A percentile compares a stretch with the other conserved stretches of the same genome.
phyloP scores from a whole-genome alignment of 2,113 vertebrate species.

The Neopipo cinnamomea region DNA sequence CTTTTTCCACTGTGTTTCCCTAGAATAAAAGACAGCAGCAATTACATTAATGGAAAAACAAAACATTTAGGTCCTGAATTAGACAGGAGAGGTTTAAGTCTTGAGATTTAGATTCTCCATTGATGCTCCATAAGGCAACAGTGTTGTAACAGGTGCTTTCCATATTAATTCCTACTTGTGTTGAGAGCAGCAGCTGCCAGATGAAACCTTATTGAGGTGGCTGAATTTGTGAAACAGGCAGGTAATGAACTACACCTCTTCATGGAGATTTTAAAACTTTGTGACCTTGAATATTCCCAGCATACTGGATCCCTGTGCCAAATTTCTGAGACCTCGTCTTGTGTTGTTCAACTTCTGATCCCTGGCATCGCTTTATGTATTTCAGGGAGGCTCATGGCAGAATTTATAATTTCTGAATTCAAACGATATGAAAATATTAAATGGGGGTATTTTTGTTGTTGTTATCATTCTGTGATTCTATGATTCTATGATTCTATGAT shows the following conservation, averaged over 20 bases:
- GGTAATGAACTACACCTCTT: neutral
- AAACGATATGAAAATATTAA: neutral
- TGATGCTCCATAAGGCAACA: neutral
- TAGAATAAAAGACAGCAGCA: neutral
- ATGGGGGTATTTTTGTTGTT: accelerated
- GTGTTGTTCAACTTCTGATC: neutral
- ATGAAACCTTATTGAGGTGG: neutral
- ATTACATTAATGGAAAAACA: neutral
- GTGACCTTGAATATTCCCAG: neutral
- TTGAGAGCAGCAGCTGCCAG: slow-evolving; percentile 3
- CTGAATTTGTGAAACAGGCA: neutral
- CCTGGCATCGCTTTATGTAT: neutral
- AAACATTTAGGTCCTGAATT: neutral
- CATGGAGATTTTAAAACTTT: neutral
- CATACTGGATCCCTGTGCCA: accelerated
- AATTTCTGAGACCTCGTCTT: neutral
- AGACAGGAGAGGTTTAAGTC: neutral
- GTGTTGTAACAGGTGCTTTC: neutral
- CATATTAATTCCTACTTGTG: neutral
- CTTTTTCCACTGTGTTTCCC: neutral
- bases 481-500: neutral
- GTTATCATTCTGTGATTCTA: neutral
- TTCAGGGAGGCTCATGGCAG: neutral
- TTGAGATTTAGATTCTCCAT: neutral
- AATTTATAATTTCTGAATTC: neutral